Evolutionary conservation across 2,113 vertebrate genomes (phyloP).

Genomic region (Epinephelus moara): DNA sequence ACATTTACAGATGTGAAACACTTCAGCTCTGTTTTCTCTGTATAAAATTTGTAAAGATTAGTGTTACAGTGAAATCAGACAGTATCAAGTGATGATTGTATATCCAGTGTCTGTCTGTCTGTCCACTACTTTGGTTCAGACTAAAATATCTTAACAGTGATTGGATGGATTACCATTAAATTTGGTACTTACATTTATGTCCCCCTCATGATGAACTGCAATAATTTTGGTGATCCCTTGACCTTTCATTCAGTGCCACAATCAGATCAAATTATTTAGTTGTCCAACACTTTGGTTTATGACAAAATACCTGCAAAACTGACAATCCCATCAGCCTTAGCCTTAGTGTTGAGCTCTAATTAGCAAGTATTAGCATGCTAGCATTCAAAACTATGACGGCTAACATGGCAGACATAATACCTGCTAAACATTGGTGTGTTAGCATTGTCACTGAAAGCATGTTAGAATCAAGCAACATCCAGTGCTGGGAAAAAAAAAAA

Average conservation of each 20-base stretch:
- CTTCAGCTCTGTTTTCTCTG: neutral
- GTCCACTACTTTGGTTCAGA: neutral
- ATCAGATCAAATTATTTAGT: neutral
- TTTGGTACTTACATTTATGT: too few relatives aligned
- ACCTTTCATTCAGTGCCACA: neutral
- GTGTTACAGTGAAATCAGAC: neutral
- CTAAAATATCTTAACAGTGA: neutral
- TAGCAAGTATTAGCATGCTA: neutral
- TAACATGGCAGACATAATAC: neutral
- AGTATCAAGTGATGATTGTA: neutral
- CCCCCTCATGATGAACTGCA: too few relatives aligned
- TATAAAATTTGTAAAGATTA: neutral
- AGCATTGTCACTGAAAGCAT: neutral
- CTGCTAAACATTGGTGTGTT: neutral
- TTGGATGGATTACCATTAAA: neutral
- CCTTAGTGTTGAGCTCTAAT: neutral
- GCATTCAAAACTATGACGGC: neutral
- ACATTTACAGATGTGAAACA: slow-evolving; percentile 29
- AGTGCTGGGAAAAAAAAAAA: too few relatives aligned
- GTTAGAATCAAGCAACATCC: neutral
- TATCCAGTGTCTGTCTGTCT: neutral
- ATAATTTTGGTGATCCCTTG: neutral
- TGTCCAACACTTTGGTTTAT: neutral
- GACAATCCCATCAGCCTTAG: neutral
- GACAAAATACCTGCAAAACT: too few relatives aligned